Conservation (phyloP, 2,888 invertebrate genomes). For the Cryptocephalus primarius region DNA sequence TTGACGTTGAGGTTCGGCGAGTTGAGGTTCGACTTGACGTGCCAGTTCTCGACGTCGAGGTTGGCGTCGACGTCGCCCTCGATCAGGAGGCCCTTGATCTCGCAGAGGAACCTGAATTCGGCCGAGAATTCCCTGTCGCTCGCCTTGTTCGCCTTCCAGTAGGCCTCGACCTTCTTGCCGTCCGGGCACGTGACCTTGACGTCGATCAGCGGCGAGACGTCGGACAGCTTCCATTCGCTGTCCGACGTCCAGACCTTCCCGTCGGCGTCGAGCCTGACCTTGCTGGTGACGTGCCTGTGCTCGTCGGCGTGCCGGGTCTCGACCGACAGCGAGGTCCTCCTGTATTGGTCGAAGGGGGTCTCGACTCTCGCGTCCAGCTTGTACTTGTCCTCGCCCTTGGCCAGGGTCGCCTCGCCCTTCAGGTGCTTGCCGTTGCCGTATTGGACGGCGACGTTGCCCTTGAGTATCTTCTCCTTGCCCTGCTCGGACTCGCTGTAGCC, state of each 20-base stretch:
- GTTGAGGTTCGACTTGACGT: slow-evolving; percentile 48
- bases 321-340: slow-evolving; percentile 22
- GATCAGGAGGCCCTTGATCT: slow-evolving; percentile 38
- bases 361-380: slow-evolving; percentile 36
- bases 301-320: slow-evolving; percentile 33
- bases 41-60: slow-evolving; percentile 53
- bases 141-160: slow-evolving; percentile 37
- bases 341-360: slow-evolving; percentile 38
- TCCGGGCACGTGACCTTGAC: slow-evolving; percentile 45
- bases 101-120: slow-evolving; percentile 35
- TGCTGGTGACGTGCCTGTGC: slow-evolving; percentile 26
- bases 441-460: slow-evolving; percentile 22
- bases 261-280: slow-evolving; percentile 42
- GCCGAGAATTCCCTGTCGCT: slow-evolving; percentile 49
- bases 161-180: slow-evolving; percentile 32
- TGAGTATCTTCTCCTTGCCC: slow-evolving; percentile 18
- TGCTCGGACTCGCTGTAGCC: slow-evolving; percentile 22
- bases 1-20: slow-evolving; percentile 53
- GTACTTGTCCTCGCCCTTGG: slow-evolving; percentile 29
- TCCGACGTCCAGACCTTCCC: slow-evolving; percentile 48
- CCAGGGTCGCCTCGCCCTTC: slow-evolving; percentile 25
- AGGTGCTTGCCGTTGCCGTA: slow-evolving; percentile 34
- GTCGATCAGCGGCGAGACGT: slow-evolving; percentile 45
- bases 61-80: slow-evolving; percentile 45
- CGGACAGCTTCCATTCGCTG: slow-evolving; percentile 42